These are phyloP conservation scores for Acrobasis suavella DNA, from an alignment of 2,888 invertebrate species.

Conservation along the genomic window DNA sequence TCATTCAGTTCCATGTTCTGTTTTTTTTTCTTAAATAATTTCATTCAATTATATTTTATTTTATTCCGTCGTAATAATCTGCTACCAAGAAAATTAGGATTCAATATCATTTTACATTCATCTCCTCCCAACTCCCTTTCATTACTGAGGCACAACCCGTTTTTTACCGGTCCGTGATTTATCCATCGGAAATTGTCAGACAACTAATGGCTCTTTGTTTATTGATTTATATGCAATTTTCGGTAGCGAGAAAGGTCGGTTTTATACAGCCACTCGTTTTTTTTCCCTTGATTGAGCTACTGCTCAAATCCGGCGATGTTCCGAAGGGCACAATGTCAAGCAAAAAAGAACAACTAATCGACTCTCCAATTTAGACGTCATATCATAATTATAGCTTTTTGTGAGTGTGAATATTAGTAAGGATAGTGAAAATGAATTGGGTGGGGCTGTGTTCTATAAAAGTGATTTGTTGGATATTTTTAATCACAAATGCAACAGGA, in stretches of 20 bases:
- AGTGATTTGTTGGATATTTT: conserved; percentile 15
- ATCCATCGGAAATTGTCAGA: conserved; percentile 80
- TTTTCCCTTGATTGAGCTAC: conserved; percentile 67
- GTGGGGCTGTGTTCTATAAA: conserved; percentile 37
- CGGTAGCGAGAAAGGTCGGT: conserved; percentile 72
- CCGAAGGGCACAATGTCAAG: conserved; percentile 36
- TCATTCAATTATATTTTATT: too few relatives aligned
- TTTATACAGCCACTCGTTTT: conserved; percentile 61
- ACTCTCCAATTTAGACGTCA: conserved; percentile 52
- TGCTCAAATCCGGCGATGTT: conserved; percentile 49
- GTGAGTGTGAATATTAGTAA: conserved; percentile 61
- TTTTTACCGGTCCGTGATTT: conserved; percentile 71
- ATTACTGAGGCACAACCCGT: conserved; percentile 59
- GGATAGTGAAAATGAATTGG: conserved; percentile 68
- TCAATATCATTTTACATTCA: conserved; percentile 42
- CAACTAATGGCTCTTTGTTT: conserved; percentile 80
- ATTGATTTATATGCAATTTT: conserved; percentile 81
- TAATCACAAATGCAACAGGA: conserved; percentile 37
- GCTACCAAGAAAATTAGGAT: conserved; percentile 16
- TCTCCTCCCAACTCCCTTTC: conserved; percentile 48
- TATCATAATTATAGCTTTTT: conserved; percentile 61
- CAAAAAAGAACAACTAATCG: conserved; percentile 32
- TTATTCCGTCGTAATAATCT: not conserved
- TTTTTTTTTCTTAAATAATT: too few relatives aligned
- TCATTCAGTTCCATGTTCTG: too few relatives aligned